phyloP scores from a whole-genome alignment of 1,140 invertebrate species.

The Tetranychus urticae region DNA sequence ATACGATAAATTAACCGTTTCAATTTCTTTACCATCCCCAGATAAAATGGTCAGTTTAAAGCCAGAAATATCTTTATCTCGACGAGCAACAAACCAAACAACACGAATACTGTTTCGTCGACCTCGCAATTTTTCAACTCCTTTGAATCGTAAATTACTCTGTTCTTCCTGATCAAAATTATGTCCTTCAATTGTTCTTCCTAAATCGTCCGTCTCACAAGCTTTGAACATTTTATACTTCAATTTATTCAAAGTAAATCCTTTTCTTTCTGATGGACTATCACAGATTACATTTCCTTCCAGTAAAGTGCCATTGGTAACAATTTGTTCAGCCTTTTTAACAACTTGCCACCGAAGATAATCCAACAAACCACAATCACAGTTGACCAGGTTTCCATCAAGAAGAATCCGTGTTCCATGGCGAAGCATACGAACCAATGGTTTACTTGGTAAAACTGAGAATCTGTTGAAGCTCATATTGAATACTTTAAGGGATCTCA shows the following conservation, averaged over 20 bases:
- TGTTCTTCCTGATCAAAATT: neutral
- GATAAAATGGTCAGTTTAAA: neutral
- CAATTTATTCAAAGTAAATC: neutral
- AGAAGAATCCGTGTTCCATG: neutral
- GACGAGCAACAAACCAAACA: constrained; percentile 5
- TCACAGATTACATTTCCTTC: neutral
- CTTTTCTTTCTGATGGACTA: neutral
- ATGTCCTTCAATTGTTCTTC: neutral
- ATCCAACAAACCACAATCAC: neutral
- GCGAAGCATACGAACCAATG: neutral
- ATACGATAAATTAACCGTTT: neutral
- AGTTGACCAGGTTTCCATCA: neutral
- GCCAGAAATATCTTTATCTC: constrained; percentile 1
- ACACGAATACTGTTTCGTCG: neutral
- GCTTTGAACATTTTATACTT: neutral
- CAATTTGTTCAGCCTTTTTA: neutral
- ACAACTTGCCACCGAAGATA: neutral
- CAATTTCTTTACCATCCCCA: neutral
- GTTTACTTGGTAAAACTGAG: neutral
- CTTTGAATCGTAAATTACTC: neutral
- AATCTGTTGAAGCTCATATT: neutral
- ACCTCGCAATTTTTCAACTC: constrained; percentile 2
- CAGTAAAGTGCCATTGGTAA: neutral
- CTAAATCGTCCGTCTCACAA: neutral
- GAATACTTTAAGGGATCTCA: neutral